Percentiles rank a stretch among this genome's conserved stretches.
These are phyloP conservation scores for Melolontha melolontha DNA, from an alignment of 2,888 invertebrate genomes.

Conservation along the genomic window DNA sequence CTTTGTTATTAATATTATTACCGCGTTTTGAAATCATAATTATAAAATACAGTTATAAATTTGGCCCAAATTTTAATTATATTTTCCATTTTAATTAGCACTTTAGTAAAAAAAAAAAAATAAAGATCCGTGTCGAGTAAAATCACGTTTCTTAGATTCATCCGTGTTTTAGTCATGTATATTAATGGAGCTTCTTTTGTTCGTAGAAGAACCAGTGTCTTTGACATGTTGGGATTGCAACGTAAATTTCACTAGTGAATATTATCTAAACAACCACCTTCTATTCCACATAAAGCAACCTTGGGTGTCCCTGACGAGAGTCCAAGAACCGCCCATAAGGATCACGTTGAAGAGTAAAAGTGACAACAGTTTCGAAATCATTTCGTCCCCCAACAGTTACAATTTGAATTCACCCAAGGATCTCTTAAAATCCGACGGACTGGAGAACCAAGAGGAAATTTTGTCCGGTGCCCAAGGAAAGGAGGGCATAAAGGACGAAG, in stretches of 20 bases:
- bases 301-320: conserved; percentile 65
- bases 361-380: conserved; percentile 61
- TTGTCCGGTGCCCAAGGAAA: conserved; percentile 51
- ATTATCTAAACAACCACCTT: conserved; percentile 68
- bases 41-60: too few species aligned
- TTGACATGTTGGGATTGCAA: conserved; percentile 68
- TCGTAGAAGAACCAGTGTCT: conserved; percentile 15
- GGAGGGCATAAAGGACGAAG: conserved; percentile 35
- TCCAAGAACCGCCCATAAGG: conserved; percentile 67
- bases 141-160: conserved; percentile 9
- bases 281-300: conserved; percentile 71
- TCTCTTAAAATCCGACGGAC: conserved; percentile 58
- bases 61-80: too few species aligned
- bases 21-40: too few species aligned
- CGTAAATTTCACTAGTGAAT: conserved; percentile 66
- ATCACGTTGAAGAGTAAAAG: conserved; percentile 65
- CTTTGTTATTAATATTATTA: too few species aligned
- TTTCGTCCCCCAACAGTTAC: conserved; percentile 54
- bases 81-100: too few species aligned
- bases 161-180: neutral
- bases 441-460: conserved; percentile 55
- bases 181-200: neutral
- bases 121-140: neutral
- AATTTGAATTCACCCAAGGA: conserved; percentile 36
- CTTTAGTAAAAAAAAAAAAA: too few species aligned